Percentiles rank a stretch among this genome's conserved stretches.
These are phyloP conservation scores for Alentia gelatinosa DNA, from an alignment of 2,888 invertebrate genomes.

Conservation along the genomic window DNA sequence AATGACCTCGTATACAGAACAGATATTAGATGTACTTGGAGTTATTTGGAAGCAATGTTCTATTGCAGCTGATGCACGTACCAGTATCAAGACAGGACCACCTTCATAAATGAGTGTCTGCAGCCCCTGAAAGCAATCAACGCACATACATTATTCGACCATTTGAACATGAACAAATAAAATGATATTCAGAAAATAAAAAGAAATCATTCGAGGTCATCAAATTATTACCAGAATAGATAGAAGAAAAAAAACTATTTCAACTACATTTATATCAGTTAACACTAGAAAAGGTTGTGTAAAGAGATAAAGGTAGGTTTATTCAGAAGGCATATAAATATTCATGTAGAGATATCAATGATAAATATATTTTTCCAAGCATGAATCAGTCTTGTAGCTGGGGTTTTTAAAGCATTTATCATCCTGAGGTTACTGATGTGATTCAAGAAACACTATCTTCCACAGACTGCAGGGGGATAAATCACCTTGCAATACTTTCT, in stretches of 20 bases:
- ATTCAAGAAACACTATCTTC: too few species aligned
- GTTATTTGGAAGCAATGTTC: neutral
- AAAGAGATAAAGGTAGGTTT: neutral
- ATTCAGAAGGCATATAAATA: neutral
- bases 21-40: neutral
- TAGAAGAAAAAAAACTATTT: neutral
- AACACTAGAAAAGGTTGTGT: neutral
- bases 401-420: too few species aligned
- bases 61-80: neutral
- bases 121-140: neutral
- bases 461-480: too few species aligned
- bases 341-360: too few species aligned
- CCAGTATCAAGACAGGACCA: neutral
- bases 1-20: neutral
- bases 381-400: too few species aligned
- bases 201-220: neutral
- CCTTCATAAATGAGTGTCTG: neutral
- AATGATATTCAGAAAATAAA: neutral
- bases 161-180: neutral
- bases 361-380: too few species aligned
- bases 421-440: too few species aligned
- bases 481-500: too few species aligned
- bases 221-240: neutral
- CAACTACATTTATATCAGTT: neutral
- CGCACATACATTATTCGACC: neutral